Evolutionary conservation across 2,113 vertebrate genomes (phyloP).

Genomic region (Vulpes ferrilata): DNA sequence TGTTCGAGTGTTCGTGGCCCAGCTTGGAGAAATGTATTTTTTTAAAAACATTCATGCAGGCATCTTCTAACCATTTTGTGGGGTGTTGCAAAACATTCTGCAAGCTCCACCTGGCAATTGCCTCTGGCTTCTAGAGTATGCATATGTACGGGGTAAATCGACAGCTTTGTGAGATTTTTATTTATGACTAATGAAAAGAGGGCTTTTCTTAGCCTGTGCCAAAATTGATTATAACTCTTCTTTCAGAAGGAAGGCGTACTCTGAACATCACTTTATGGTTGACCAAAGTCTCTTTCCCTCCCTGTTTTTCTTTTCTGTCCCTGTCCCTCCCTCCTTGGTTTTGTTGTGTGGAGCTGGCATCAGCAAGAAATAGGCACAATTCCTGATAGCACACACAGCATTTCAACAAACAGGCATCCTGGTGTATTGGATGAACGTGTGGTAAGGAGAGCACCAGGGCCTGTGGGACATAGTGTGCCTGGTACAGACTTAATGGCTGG

Average conservation of each 20-base stretch:
- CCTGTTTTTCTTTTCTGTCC: background rate
- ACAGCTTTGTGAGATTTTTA: background rate
- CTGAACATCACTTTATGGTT: background rate
- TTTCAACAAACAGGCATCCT: background rate
- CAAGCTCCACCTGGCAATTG: background rate
- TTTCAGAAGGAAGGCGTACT: background rate
- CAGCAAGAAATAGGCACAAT: background rate
- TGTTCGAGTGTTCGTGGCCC: background rate
- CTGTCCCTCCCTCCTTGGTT: background rate
- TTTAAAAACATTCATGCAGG: background rate
- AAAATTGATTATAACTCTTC: background rate
- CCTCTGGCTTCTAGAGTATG: background rate
- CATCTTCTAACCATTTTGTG: background rate
- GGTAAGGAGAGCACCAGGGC: background rate
- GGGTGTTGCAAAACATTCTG: background rate
- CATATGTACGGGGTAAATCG: background rate
- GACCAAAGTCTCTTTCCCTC: background rate
- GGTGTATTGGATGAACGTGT: fast-evolving
- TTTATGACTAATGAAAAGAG: background rate
- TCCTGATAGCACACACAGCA: no score
- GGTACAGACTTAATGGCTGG: fast-evolving
- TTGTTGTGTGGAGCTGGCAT: background rate
- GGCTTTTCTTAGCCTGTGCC: background rate
- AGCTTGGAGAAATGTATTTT: background rate
- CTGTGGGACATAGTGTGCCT: background rate